Base-by-base conservation (phyloP, 2,797 vertebrate genomes). In the Pipistrellus pipistrellus region DNA sequence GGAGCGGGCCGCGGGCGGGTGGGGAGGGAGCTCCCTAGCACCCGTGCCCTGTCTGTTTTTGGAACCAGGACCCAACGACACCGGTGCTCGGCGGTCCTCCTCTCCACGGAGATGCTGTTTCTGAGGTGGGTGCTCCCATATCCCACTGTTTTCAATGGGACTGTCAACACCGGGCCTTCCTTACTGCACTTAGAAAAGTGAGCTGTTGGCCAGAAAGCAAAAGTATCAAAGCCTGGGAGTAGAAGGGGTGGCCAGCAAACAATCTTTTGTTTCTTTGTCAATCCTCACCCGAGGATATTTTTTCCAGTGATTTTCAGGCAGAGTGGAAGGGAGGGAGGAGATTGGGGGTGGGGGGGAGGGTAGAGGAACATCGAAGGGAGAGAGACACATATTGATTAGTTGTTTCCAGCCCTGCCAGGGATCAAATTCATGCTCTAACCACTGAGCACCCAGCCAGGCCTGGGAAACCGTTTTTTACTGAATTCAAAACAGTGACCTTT, bases 331-430 rank as follows among this genome's bases (percentile, higher is more conserved):
- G 59, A 62, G 27, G 27, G 27, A 30, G 6, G 27, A 7, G 5
- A 5, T 2, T 0, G 25, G 59, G 11, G 25, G 25, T 0, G 4
- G 2, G 0, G 23, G 23, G 11, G 0, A 23, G 23, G 25, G 23
- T 3, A 25, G 25, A 59, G 57, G 57, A 15, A 15, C 57, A 27
- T 27, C 4, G 11, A 59, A 30, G 59, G 13, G 59, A 62, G 5
- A 62, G 27, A 62, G 2, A 30, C 12, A 59, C 57, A 59, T 14
- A 59, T 59, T 25, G 23, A 59, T 25, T 59, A 59, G 57, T 27
- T 59, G 57, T 12, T 11, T 59, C 57, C 57, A 9, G 57, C 11
- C 57, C 57, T 59, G 57, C 57, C 57, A 59, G 57, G 57, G 57
- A 59, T 27, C 23, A 1, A 13, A 59, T 13, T 4, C 57, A 59